Conservation (phyloP, 2,797 vertebrate species). For the Allobates femoralis region DNA sequence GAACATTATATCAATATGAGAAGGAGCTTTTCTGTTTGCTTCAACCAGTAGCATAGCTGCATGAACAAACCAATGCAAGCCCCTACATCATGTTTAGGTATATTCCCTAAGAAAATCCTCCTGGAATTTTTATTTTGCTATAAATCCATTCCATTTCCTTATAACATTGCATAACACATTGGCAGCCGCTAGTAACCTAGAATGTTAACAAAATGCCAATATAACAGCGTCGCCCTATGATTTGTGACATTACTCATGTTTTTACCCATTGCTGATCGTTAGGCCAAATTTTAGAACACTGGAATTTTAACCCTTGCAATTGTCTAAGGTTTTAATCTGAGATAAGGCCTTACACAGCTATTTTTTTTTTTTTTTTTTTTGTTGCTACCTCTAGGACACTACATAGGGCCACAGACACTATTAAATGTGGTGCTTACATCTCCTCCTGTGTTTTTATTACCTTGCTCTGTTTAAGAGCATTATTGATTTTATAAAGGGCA, state of each 20-base stretch:
- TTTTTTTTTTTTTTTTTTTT: slow-evolving; percentile 2
- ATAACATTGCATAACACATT: not conserved
- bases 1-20: slow-evolving; percentile 31
- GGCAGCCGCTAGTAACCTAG: not conserved
- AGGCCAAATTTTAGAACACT: slow-evolving; percentile 42
- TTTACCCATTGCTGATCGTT: not conserved
- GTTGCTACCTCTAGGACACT: slow-evolving; percentile 54
- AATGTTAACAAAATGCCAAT: not conserved
- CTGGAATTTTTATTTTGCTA: not conserved
- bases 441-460: slow-evolving; percentile 16
- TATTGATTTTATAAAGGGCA: slow-evolving; percentile 8
- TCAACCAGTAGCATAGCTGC: slow-evolving; percentile 11
- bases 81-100: not conserved
- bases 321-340: not conserved
- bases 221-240: not conserved
- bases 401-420: slow-evolving; percentile 21
- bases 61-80: slow-evolving; percentile 13
- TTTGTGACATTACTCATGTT: not conserved
- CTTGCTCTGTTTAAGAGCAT: slow-evolving; percentile 31
- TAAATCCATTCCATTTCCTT: not conserved
- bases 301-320: slow-evolving; percentile 38
- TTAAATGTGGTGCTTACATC: slow-evolving; percentile 9
- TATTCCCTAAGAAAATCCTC: not conserved
- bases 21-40: not conserved
- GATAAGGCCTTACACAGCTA: not conserved